These are phyloP conservation scores for Teinopalpus imperialis DNA, from an alignment of 2,888 invertebrate species.

Conservation along the genomic window DNA sequence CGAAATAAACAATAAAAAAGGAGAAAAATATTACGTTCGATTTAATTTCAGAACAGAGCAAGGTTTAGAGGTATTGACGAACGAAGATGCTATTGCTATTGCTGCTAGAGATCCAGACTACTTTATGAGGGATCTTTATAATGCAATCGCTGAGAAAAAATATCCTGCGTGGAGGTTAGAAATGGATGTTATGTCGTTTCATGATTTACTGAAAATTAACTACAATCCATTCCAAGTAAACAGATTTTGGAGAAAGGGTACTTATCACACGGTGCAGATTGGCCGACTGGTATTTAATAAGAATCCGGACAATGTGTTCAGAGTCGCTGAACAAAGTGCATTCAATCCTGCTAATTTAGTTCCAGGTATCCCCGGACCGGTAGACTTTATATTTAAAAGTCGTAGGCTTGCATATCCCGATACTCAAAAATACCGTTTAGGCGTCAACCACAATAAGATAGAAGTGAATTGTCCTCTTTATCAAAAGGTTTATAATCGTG, in stretches of 20 bases:
- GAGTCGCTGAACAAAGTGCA: constrained; percentile 47
- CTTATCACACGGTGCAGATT: constrained; percentile 48
- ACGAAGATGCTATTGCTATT: constrained; percentile 83
- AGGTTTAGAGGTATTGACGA: constrained; percentile 87
- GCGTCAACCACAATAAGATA: constrained; percentile 53
- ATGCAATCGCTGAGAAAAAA: constrained; percentile 87
- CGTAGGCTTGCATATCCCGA: constrained; percentile 51
- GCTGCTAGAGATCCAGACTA: constrained; percentile 91
- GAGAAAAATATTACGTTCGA: constrained; percentile 87
- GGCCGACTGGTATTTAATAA: constrained; percentile 51
- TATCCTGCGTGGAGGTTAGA: constrained; percentile 60
- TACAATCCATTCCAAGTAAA: constrained; percentile 61
- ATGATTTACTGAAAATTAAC: constrained; percentile 46
- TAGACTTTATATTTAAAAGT: constrained; percentile 50
- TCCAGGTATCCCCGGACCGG: constrained; percentile 61
- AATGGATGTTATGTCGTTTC: constrained; percentile 51
- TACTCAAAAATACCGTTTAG: constrained; percentile 56
- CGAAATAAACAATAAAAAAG: constrained; percentile 88
- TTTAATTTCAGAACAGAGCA: constrained; percentile 94
- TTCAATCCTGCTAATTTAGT: constrained; percentile 58
- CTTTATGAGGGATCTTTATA: constrained; percentile 90
- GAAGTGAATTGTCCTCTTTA: constrained; percentile 52
- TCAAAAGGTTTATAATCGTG: constrained; percentile 48
- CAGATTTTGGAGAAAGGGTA: constrained; percentile 57
- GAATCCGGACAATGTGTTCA: constrained; percentile 52